Evolutionary conservation across 2,113 vertebrate species (phyloP).

Genomic region (Nibea albiflora): DNA sequence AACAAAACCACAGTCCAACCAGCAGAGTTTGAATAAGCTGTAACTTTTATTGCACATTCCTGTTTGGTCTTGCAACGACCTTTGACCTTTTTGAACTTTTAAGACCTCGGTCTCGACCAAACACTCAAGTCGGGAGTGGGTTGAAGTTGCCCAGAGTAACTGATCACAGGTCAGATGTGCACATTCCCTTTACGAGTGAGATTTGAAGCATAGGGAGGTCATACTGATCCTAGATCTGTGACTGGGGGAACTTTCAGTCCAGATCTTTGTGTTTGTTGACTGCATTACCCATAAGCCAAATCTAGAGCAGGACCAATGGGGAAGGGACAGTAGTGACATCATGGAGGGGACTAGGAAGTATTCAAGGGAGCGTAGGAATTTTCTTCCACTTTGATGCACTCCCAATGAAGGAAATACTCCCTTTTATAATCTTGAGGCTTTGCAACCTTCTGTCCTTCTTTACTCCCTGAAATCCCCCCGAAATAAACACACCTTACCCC

Average conservation of each 20-base stretch:
- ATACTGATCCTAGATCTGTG: slow-evolving; percentile 57
- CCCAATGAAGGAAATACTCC: slow-evolving; percentile 43
- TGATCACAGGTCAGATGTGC: slow-evolving; percentile 70
- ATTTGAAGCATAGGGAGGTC: slow-evolving; percentile 70
- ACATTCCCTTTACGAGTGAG: slow-evolving; percentile 52
- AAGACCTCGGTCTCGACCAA: slow-evolving; percentile 73
- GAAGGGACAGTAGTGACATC: slow-evolving; percentile 70
- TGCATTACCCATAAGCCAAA: slow-evolving; percentile 58
- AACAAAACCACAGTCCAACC: slow-evolving; percentile 66
- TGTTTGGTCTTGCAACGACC: slow-evolving; percentile 86
- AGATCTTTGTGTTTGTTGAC: slow-evolving; percentile 60
- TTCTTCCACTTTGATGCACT: slow-evolving; percentile 49
- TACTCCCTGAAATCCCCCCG: slow-evolving; percentile 42
- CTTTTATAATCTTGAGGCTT: slow-evolving; percentile 65
- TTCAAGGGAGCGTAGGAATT: slow-evolving; percentile 46
- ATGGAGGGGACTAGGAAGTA: slow-evolving; percentile 52
- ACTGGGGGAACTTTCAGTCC: slow-evolving; percentile 52
- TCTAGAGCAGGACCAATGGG: slow-evolving; percentile 62
- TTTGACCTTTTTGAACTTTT: slow-evolving; percentile 72
- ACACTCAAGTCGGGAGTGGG: slow-evolving; percentile 71
- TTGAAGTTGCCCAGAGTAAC: slow-evolving; percentile 60
- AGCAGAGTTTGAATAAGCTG: slow-evolving; percentile 83
- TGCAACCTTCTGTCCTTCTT: slow-evolving; percentile 45
- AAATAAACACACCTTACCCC: slow-evolving; percentile 65
- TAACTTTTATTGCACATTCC: slow-evolving; percentile 90